Evolutionary conservation across 2,113 vertebrate genomes (phyloP), one percentile per base, ranked within the genome.

Genomic region (Chaenocephalus aceratus): DNA sequence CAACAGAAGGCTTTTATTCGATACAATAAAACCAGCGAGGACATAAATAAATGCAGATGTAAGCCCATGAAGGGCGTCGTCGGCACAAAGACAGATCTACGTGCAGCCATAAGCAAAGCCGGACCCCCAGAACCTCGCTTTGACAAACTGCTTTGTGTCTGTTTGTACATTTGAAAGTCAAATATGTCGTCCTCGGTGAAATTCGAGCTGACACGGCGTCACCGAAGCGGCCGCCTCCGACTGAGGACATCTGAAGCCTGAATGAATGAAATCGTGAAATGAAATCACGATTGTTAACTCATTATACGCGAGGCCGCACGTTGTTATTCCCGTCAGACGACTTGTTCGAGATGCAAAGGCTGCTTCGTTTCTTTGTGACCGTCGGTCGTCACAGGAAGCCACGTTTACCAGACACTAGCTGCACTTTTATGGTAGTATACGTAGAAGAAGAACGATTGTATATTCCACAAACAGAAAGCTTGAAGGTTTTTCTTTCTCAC

Each of bases 301-400:
- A 80, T 79, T 87, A 73, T 52, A 76, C 74, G 23, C 9, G 45
- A 78, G 66, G 52, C 59, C 60, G 23, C 64, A 26, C 58, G 82
- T 82, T 80, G 77, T 80, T 67, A 83, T 84, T 88, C 80, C 67
- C 64, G 69, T 75, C 84, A 83, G 84, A 82, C 45, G 7, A 6
- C 57, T 70, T 36, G 57, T 71, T 82, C 70, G 9, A 48, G 62
- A 79, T 66, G 82, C 67, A 77, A 77, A 72, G 14, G 75, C 72
- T 16, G 56, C 41, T 72, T 77, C 83, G 84, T 86, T 79, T 83
- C 83, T 49, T 64, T 9, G 26, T 69, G 79, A 36, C 66, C 46
- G 44, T 77, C 57, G 30, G 73, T 74, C 69, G 66, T 86, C 75
- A 54, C 71, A 67, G 46, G 44, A 3, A 62, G 74, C 41, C 48